Conservation (phyloP, 2,797 vertebrate species). For the Chromis chromis region DNA sequence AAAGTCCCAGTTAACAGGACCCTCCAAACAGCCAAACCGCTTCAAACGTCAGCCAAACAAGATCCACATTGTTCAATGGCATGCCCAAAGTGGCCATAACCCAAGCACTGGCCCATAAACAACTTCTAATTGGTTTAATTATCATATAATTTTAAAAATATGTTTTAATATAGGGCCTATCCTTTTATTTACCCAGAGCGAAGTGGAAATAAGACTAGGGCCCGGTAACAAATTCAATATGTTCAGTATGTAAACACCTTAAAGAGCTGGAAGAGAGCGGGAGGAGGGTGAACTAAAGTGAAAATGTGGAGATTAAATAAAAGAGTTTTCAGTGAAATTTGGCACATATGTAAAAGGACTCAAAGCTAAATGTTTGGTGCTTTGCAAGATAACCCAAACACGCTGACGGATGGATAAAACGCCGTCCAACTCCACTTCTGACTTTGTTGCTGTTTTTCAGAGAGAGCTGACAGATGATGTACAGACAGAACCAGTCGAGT, state of each 20-base stretch:
- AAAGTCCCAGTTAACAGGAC: constrained; percentile 79
- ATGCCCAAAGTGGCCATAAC: constrained; percentile 80
- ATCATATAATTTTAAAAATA: constrained; percentile 85
- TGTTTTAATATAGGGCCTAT: constrained; percentile 85
- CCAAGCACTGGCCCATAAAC: constrained; percentile 80
- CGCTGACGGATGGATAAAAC: constrained; percentile 46
- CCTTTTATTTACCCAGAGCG: constrained; percentile 84
- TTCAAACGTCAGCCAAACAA: constrained; percentile 84
- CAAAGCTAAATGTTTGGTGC: constrained; percentile 46
- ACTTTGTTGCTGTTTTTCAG: constrained; percentile 58
- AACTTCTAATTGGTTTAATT: constrained; percentile 85
- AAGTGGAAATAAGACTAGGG: constrained; percentile 79
- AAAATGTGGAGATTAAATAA: constrained; percentile 54
- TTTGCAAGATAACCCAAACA: constrained; percentile 52
- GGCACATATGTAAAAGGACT: constrained; percentile 32
- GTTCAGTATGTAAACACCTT: constrained; percentile 85
- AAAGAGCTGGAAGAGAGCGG: constrained; percentile 55
- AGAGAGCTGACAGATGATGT: constrained; percentile 62
- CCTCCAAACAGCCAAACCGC: constrained; percentile 80
- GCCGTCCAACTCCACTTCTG: constrained; percentile 36
- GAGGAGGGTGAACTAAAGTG: constrained; percentile 46
- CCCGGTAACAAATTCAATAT: constrained; percentile 86
- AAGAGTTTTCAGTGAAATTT: constrained; percentile 38
- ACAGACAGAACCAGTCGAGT: constrained; percentile 57
- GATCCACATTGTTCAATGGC: constrained; percentile 83